Evolutionary conservation across 2,888 invertebrate genomes (phyloP).

Genomic region (Rhabditophanes sp.): DNA sequence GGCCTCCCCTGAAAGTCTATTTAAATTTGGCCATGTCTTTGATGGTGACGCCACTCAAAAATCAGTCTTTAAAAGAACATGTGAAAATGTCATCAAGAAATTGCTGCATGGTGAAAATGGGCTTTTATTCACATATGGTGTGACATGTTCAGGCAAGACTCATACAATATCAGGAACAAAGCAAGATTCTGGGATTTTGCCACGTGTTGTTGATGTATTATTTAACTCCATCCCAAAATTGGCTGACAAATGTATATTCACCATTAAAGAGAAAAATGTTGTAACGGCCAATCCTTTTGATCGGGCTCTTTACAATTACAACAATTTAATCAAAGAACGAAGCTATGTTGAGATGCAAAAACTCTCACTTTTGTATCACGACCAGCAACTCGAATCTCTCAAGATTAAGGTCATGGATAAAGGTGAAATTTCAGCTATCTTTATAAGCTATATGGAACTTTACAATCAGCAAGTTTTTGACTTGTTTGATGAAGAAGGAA

Average conservation of each 20-base stretch:
- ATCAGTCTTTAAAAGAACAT: constrained; percentile 66
- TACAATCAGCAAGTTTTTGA: constrained; percentile 93
- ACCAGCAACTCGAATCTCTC: too few species aligned
- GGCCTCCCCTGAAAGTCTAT: too few species aligned
- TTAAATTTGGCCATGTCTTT: constrained; percentile 63
- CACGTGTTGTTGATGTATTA: constrained; percentile 70
- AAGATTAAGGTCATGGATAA: too few species aligned
- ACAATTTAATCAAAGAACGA: too few species aligned
- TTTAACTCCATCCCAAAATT: constrained; percentile 71
- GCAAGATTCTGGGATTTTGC: constrained; percentile 72
- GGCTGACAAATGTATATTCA: constrained; percentile 54
- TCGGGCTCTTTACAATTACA: too few species aligned
- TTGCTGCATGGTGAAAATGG: constrained; percentile 69
- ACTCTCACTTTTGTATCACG: too few species aligned
- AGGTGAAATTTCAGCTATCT: constrained; percentile 72
- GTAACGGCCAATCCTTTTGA: too few species aligned
- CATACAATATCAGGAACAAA: constrained; percentile 81
- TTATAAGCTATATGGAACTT: constrained; percentile 83
- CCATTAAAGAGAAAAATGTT: too few species aligned
- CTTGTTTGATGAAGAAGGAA: constrained; percentile 61
- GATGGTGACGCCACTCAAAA: constrained; percentile 62
- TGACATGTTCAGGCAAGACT: constrained; percentile 73
- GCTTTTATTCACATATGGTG: constrained; percentile 80
- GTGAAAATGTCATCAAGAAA: constrained; percentile 65
- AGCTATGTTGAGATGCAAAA: too few species aligned